These are phyloP conservation scores for Hippopotamyrus pictus DNA, from an alignment of 2,797 vertebrate species.

Conservation along the genomic window DNA sequence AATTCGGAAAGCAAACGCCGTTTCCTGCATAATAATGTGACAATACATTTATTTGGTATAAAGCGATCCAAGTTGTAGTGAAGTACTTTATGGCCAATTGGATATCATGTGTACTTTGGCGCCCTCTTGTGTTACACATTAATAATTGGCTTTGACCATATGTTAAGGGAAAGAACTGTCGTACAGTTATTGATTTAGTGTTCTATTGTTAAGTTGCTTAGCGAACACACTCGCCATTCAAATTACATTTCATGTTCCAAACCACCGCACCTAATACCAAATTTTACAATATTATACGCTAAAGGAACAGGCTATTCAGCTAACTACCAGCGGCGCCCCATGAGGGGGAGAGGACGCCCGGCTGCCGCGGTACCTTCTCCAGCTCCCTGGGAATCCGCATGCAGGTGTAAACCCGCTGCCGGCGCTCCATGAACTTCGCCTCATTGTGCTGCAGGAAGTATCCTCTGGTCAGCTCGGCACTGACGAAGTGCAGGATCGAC, in stretches of 20 bases:
- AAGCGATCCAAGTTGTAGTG: not conserved
- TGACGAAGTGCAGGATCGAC: slow-evolving; percentile 85
- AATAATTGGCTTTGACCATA: not conserved
- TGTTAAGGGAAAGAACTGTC: not conserved
- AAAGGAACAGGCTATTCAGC: not conserved
- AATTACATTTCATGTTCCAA: not conserved
- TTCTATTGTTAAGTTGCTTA: not conserved
- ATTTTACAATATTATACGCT: not conserved
- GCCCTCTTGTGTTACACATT: not conserved
- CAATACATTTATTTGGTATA: not conserved
- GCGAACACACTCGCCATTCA: not conserved
- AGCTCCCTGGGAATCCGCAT: slow-evolving; percentile 93
- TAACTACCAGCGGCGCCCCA: not conserved
- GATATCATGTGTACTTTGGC: not conserved
- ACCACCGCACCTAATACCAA: not conserved
- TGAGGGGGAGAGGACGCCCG: no score
- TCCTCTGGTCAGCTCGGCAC: slow-evolving; percentile 87
- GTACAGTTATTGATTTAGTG: not conserved
- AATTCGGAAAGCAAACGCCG: not conserved
- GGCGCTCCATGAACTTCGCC: slow-evolving; percentile 90
- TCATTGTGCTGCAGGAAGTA: slow-evolving; percentile 98
- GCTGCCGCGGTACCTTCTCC: slow-evolving; percentile 75
- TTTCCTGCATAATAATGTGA: not conserved
- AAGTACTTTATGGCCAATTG: not conserved
- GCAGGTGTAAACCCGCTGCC: slow-evolving; percentile 91